Base-by-base conservation (phyloP, 2,797 vertebrate genomes). In the Cuniculus paca region DNA sequence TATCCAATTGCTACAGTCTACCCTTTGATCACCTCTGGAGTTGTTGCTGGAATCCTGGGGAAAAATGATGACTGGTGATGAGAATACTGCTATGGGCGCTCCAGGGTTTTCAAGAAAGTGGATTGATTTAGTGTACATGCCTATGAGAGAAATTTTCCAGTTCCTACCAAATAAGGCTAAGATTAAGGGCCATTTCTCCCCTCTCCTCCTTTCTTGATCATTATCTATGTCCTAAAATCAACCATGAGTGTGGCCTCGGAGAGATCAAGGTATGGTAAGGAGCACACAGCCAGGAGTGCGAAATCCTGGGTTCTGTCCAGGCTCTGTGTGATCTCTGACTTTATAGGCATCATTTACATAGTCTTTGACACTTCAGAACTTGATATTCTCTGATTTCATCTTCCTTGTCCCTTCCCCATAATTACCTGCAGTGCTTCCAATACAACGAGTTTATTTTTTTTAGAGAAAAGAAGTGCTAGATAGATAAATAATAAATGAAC, bases 211-310 rank as follows among this genome's bases (percentile, higher is more conserved):
- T 22, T 83, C 26, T 81, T 20, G 12, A 81, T 88, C 45, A 82
- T 68, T 87, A 61, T 80, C 63, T 80, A 42, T 81, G 39, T 84
- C 48, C 36, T 56, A 88, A 92, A 90, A 52, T 88, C 72, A 81
- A 45, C 13, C 54, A 5, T 8, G 34, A 42, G 10, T n/a, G 12
- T 4, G 13, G 61, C 4, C 17, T 78, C 36, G 19, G 48, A 86
- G 58, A 87, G 56, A 77, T 45, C 6, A 52, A 68, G 75, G 8
- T n/a, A 10, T 11, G 7, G 54, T 26, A 26, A 11, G 4, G 34
- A 4, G 5, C 1, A 60, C 68, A 77, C 26, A 42, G 1, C 48
- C 24, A 36, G 28, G 14, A 70, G 28, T 61, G 14, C 1, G 2
- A 87, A 52, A 39, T 50, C n/a, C 17, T 34, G 17, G 20, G 36